Conservation (phyloP, 2,797 vertebrate genomes). For the Lacerta bilineata region DNA sequence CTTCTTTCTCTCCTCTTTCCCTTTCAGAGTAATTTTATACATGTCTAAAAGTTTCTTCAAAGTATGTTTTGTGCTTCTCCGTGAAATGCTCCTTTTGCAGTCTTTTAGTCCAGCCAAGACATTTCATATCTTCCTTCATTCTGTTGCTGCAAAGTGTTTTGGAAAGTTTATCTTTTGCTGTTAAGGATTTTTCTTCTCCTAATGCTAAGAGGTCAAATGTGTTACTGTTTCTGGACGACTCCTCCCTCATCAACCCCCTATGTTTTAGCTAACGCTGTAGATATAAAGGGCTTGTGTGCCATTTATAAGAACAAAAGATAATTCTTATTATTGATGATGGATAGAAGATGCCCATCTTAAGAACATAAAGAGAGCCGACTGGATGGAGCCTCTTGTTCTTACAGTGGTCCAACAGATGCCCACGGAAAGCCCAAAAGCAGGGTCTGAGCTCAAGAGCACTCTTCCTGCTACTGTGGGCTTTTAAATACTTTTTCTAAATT, state of each 20-base stretch:
- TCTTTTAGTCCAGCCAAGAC: constrained; percentile 68
- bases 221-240: constrained; percentile 62
- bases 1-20: constrained; percentile 67
- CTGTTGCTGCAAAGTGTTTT: constrained; percentile 43
- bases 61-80: constrained; percentile 74
- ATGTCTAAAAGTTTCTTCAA: constrained; percentile 80
- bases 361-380: too few relatives aligned
- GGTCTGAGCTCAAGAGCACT: too few relatives aligned
- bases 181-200: constrained; percentile 56
- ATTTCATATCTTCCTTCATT: constrained; percentile 65
- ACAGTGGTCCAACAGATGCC: too few relatives aligned
- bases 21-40: constrained; percentile 77
- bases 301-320: not conserved
- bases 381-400: too few relatives aligned
- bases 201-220: constrained; percentile 70
- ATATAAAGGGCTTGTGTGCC: not conserved
- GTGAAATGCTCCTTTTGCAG: constrained; percentile 73
- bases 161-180: constrained; percentile 57
- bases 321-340: not conserved
- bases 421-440: too few relatives aligned
- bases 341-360: too few relatives aligned
- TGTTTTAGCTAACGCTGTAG: not conserved
- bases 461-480: too few relatives aligned
- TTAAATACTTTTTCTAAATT: too few relatives aligned
- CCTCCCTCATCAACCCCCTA: too few relatives aligned